Base-by-base conservation (phyloP, 2,888 invertebrate genomes). In the Cheilosia vulpina region DNA sequence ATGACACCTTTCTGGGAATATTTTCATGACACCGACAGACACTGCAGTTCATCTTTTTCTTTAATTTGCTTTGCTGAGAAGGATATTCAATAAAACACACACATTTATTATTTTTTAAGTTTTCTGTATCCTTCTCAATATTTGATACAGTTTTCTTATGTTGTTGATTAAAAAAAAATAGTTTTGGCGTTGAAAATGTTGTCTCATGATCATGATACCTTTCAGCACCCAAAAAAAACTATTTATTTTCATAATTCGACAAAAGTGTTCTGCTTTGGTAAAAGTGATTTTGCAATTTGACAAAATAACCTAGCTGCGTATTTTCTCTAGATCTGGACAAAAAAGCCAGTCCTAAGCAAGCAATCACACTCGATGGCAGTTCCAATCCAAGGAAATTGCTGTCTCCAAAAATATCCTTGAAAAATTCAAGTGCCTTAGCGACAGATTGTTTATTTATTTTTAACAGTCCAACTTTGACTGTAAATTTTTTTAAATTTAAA, bases 391-490 rank as follows among this genome's bases (percentile, higher is more conserved):
- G n/a, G n/a, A n/a, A 0, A 38, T 9, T 19, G 2, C 9, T 9
- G 55, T 55, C 19, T 45, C 34, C 13, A 60, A 66, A 66, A 52
- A 41, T 53, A 45, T 60, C 38, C 50, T 13, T 38, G 13, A 11
- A 13, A 38, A 38, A 50, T 9, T 60, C 58, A 38, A 71, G 58
- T 21, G n/a, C n/a, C 50, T 15, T 2, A 17, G 13, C 6, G 68
- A 69, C 43, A 11, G 31, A 31, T 5, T 58, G 34, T 71, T 60
- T 58, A 71, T 71, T 71, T 58, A 45, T 69, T 55, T 45, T 13
- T 15, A 31, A 53, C 21, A 34, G 17, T 27, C 43, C 27, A 38
- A 38, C 75, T 31, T 9, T 31, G 66, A 75, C 41, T 63, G 47
- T 17, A 27, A 41, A 65, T 17, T 50, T 72, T 47, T 63, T 41